A percentile compares a stretch with the other conserved stretches of the same genome.
Conservation (phyloP, 2,113 vertebrate genomes). For the Triplophysa siluroides region DNA sequence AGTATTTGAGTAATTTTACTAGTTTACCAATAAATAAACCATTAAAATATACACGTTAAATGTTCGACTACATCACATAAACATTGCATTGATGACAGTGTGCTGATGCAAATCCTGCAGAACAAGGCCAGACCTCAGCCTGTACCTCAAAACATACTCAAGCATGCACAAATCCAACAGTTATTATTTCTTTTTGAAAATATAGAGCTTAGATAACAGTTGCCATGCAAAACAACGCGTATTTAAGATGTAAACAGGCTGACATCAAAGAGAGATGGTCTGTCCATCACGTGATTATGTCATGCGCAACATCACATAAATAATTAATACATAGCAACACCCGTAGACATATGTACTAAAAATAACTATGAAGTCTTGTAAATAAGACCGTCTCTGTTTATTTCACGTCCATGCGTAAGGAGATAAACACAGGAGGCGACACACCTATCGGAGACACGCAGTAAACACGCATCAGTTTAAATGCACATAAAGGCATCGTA, state of each 20-base stretch:
- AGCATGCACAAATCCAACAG: not conserved
- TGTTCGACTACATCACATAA: not conserved
- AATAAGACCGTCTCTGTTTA: not conserved
- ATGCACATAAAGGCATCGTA: not conserved
- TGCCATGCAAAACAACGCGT: not conserved
- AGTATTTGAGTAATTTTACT: too few relatives aligned
- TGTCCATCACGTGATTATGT: not conserved
- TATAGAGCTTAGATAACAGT: not conserved
- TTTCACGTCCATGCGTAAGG: too few relatives aligned
- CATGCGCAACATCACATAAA: not conserved
- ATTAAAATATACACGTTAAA: too few relatives aligned
- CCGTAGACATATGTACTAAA: not conserved
- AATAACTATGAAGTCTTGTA: not conserved
- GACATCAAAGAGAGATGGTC: not conserved
- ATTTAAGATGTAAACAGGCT: not conserved
- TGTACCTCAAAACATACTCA: not conserved
- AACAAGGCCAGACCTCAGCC: not conserved
- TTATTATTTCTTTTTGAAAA: not conserved
- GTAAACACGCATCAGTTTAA: not conserved
- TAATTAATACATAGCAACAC: not conserved
- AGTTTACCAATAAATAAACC: too few relatives aligned
- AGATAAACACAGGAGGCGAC: not conserved
- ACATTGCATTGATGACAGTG: slow-evolving; percentile 18
- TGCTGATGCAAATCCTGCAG: not conserved
- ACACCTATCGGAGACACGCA: not conserved